Evolutionary conservation across 2,888 invertebrate species (phyloP), one percentile per base, ranked within the genome.

Genomic region (Lagria hirta): DNA sequence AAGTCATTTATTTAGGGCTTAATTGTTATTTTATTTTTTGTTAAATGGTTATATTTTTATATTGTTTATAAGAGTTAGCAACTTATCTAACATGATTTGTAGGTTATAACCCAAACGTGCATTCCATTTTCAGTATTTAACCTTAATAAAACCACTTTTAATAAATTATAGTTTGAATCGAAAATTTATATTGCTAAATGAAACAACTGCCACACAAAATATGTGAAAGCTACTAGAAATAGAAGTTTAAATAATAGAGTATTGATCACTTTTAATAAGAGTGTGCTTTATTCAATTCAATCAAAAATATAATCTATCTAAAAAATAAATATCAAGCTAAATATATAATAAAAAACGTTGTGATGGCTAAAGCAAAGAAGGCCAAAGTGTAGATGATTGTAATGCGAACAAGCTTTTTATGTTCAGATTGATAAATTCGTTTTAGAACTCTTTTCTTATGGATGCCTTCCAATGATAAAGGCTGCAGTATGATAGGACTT

Each of bases 371-470:
- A 43, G 74, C 66, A 53, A 78, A 72, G 58, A 79, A 77, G 22
- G 75, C 74, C 37, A 76, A 66, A 17, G 78, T 77, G 60, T 80
- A 75, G 45, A 78, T 75, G 54, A 82, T 75, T 60, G 81, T 71
- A 51, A 78, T 72, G 61, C 72, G 70, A 12, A 74, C 69, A 48
- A 78, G 72, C 57, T 75, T 76, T 21, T 73, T 69, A 48, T 75
- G 72, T 52, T 77, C 75, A 4, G 66, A 62, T 43, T 66, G 60
- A 42, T 59, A 64, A 44, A 64, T 44, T 23, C 60, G 52, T 38
- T 57, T 52, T 54, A 66, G 64, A 14, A 50, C 51, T 47, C 57
- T 55, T 50, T 58, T 60, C 58, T 61, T 68, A 49, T 65, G 57
- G 15, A 76, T 74, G 52, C 75, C 75, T 65, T 78, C 72, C 43